Evolutionary conservation across 2,888 invertebrate species (phyloP).

Genomic region (Amphiduros pacificus): DNA sequence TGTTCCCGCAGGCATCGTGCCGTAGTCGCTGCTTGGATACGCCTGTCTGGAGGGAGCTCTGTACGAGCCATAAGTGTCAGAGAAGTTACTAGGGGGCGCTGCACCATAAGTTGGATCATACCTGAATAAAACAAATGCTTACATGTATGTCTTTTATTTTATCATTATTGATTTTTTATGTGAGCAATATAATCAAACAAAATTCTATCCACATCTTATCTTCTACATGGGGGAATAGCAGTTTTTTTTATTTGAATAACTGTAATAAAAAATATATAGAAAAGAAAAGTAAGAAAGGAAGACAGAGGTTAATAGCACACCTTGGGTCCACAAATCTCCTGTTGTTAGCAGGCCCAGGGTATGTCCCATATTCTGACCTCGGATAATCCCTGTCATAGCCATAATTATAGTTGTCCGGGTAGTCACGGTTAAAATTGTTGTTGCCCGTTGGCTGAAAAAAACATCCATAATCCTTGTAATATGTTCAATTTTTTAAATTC

Average conservation of each 20-base stretch:
- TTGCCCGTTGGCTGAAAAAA: background rate
- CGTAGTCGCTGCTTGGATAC: background rate
- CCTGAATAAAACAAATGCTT: background rate
- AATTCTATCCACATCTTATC: background rate
- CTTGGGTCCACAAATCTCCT: too few relatives aligned
- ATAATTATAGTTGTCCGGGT: conserved; percentile 15
- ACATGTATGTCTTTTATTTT: background rate
- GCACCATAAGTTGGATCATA: background rate
- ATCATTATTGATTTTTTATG: background rate
- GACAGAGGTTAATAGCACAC: background rate
- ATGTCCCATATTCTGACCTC: conserved; percentile 14
- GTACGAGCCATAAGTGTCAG: background rate
- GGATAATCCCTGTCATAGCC: conserved; percentile 10
- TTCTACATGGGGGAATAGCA: too few relatives aligned
- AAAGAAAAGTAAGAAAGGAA: background rate
- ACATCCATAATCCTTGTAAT: too few relatives aligned
- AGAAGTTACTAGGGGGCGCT: background rate
- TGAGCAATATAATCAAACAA: background rate
- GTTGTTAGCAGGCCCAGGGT: conserved; percentile 11
- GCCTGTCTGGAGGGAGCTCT: background rate
- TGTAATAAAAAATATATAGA: background rate
- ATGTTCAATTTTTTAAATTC: too few relatives aligned
- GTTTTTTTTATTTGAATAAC: background rate
- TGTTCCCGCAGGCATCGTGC: background rate
- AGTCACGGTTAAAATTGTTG: conserved; percentile 8